Conservation (phyloP, 2,797 vertebrate genomes). For the Lerista edwardsae region DNA sequence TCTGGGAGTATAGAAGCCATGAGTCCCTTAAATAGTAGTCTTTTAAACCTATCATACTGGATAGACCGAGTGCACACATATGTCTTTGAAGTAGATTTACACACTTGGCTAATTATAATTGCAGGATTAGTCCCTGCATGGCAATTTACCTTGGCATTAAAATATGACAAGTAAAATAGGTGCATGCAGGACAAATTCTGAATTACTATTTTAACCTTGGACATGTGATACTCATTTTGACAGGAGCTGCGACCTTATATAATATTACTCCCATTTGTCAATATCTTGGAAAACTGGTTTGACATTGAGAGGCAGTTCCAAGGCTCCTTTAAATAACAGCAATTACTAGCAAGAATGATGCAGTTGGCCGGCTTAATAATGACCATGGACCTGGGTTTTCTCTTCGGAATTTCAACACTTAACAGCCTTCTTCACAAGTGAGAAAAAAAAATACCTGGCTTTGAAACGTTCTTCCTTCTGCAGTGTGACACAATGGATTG, state of each 20-base stretch:
- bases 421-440: slow-evolving; percentile 60
- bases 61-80: neutral
- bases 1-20: neutral
- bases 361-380: slow-evolving; percentile 65
- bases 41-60: slow-evolving; percentile 8
- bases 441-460: slow-evolving; percentile 63
- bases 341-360: slow-evolving; percentile 63
- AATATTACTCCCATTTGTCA: slow-evolving; percentile 71
- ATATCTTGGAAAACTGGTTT: slow-evolving; percentile 66
- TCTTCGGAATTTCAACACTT: slow-evolving; percentile 71
- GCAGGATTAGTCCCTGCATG: slow-evolving; percentile 1
- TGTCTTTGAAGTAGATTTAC: slow-evolving; percentile 12
- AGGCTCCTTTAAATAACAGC: slow-evolving; percentile 64
- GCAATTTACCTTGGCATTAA: slow-evolving; percentile 13
- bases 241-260: slow-evolving; percentile 65
- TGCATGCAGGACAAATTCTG: slow-evolving; percentile 60
- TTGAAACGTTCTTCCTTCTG: slow-evolving; percentile 63
- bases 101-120: slow-evolving; percentile 19
- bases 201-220: slow-evolving; percentile 47
- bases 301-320: slow-evolving; percentile 64
- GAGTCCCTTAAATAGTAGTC: neutral
- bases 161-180: slow-evolving; percentile 37
- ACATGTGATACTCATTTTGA: slow-evolving; percentile 69
- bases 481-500: slow-evolving; percentile 59
- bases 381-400: slow-evolving; percentile 65